phyloP scores from a whole-genome alignment of 2,797 vertebrate genomes.

The Megaceryle alcyon region DNA sequence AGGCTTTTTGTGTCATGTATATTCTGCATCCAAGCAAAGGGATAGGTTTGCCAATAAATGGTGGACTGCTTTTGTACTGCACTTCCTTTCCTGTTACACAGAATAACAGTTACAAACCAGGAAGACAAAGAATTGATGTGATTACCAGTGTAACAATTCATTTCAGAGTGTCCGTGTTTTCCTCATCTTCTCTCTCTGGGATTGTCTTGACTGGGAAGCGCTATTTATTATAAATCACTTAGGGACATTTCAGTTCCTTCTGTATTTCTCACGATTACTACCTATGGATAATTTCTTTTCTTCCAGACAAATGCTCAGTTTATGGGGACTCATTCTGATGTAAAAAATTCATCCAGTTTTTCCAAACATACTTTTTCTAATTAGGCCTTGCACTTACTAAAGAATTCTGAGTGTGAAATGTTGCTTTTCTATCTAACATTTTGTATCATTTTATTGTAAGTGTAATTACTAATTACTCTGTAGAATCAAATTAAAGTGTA shows the following conservation, averaged over 20 bases:
- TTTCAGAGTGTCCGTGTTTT: neutral
- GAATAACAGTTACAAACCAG: neutral
- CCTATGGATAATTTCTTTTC: neutral
- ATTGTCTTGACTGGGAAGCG: neutral
- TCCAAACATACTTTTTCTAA: neutral
- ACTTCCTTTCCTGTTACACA: neutral
- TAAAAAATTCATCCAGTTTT: neutral
- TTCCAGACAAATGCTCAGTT: neutral
- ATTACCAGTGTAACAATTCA: neutral
- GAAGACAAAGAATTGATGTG: neutral
- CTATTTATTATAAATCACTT: slow-evolving; percentile 28
- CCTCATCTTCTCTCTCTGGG: neutral
- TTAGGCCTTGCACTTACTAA: neutral
- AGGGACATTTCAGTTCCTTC: neutral
- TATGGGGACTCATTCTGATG: neutral
- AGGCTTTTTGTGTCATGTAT: neutral
- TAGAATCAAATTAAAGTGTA: neutral
- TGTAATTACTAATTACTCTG: neutral
- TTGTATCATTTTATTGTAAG: neutral
- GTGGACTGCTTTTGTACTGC: neutral
- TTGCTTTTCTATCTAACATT: neutral
- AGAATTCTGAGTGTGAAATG: neutral
- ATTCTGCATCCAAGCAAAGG: neutral
- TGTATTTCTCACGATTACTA: neutral
- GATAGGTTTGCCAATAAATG: neutral